phyloP scores from a whole-genome alignment of 2,113 vertebrate species.

The Talpa occidentalis region DNA sequence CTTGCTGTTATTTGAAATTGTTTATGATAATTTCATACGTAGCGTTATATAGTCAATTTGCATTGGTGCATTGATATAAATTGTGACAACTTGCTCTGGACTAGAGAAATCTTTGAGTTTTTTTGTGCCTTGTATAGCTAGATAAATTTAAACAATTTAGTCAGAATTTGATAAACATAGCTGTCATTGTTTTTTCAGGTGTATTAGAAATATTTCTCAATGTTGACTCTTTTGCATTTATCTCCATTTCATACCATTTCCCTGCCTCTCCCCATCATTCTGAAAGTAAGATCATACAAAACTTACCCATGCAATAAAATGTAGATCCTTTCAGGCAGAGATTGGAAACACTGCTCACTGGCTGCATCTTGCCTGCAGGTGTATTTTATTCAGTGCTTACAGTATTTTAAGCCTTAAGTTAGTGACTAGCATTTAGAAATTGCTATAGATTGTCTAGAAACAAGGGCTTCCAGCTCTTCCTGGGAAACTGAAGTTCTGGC shows the following conservation, averaged over 20 bases:
- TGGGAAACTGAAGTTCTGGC: not conserved
- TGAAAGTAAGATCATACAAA: conserved; percentile 10
- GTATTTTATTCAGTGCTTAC: not conserved
- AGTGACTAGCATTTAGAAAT: not conserved
- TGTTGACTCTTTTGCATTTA: not conserved
- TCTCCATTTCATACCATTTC: not conserved
- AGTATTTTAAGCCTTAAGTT: not conserved
- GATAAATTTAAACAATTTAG: conserved; percentile 1
- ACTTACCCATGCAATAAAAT: not conserved
- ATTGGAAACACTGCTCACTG: not conserved
- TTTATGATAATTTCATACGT: not conserved
- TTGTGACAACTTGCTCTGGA: not conserved
- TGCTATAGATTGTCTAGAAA: not conserved
- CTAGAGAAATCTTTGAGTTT: no score
- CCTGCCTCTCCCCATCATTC: not conserved
- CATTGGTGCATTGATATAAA: not conserved
- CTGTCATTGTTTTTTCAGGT: not conserved
- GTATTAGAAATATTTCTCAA: not conserved
- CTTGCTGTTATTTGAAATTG: not conserved
- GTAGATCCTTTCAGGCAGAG: not conserved
- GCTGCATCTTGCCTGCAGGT: not conserved
- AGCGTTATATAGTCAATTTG: not conserved
- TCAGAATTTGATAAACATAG: not conserved
- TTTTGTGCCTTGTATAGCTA: not conserved
- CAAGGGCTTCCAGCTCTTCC: not conserved